Percentiles rank a stretch among this genome's conserved stretches.
These are phyloP conservation scores for Dolichotis patagonum DNA, from an alignment of 2,113 vertebrate genomes.

Conservation along the genomic window DNA sequence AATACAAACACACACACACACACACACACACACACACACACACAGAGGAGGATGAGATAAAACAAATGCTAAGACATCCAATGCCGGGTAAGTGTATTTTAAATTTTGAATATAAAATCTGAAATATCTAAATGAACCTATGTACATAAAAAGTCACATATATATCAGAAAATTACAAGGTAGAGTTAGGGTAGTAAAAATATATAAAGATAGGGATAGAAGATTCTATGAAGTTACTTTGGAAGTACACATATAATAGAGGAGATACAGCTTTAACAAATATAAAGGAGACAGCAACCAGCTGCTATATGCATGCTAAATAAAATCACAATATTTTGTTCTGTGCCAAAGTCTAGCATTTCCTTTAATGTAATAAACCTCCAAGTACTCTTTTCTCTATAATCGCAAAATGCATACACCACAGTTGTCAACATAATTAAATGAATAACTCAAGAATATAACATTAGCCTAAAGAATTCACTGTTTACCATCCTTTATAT, in stretches of 20 bases:
- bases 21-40: neutral
- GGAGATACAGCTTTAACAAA: neutral
- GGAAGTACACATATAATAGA: constrained; percentile 38
- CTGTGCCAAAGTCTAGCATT: neutral
- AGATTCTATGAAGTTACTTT: neutral
- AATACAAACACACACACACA: neutral
- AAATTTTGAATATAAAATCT: neutral
- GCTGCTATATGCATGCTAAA: neutral
- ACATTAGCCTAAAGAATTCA: constrained; percentile 13
- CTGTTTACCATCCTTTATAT: constrained; percentile 38
- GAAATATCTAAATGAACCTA: neutral
- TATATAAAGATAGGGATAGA: neutral
- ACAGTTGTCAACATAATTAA: neutral
- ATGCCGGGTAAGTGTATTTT: neutral
- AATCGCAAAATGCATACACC: neutral
- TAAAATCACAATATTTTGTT: neutral
- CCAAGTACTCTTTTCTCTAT: neutral
- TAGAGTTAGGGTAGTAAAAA: neutral
- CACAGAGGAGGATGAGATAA: neutral
- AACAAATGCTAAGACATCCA: neutral
- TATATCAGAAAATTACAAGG: neutral
- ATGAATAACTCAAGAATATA: constrained; percentile 37
- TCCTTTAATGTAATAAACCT: neutral
- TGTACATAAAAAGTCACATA: neutral
- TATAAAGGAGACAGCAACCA: neutral